These are phyloP conservation scores for Strix uralensis DNA, from an alignment of 2,113 vertebrate genomes.

Conservation along the genomic window DNA sequence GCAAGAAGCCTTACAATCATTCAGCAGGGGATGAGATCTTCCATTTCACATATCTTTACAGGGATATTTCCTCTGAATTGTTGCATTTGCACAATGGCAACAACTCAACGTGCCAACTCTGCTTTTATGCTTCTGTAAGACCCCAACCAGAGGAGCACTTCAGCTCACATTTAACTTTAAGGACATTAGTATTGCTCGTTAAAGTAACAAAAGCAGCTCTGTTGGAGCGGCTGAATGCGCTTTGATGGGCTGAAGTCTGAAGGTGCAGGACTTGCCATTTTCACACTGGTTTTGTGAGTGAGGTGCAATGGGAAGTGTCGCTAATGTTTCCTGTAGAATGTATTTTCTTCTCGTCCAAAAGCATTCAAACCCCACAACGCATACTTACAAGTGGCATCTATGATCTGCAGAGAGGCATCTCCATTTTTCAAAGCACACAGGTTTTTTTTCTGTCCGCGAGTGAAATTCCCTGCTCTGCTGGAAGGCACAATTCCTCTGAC, in stretches of 20 bases:
- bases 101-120: neutral
- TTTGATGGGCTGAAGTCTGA: neutral
- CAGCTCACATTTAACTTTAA: neutral
- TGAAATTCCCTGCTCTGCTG: neutral
- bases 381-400: neutral
- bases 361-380: neutral
- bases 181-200: neutral
- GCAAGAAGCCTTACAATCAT: slow-evolving; percentile 46
- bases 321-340: neutral
- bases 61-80: neutral
- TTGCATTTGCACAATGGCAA: neutral
- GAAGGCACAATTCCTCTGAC: neutral
- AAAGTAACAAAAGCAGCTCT: neutral
- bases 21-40: slow-evolving; percentile 27
- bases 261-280: neutral
- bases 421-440: neutral
- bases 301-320: neutral
- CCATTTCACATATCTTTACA: slow-evolving; percentile 9
- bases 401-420: neutral
- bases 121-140: neutral
- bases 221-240: neutral
- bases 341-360: neutral
- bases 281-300: neutral
- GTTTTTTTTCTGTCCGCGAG: neutral
- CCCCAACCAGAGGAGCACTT: neutral